Evolutionary conservation across 2,888 invertebrate genomes (phyloP), one percentile per base, ranked within the genome.

Genomic region (Villa cingulata): DNA sequence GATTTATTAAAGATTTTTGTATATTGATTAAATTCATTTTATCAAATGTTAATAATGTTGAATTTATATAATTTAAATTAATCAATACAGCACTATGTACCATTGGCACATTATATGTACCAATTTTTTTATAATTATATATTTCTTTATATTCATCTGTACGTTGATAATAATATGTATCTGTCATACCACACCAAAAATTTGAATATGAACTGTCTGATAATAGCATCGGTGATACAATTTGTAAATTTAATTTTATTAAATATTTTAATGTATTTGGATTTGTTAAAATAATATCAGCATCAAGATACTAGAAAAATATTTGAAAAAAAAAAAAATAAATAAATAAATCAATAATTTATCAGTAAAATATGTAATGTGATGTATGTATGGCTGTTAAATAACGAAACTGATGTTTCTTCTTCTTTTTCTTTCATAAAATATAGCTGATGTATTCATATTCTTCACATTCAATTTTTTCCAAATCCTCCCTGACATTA

Each of bases 141-240:
- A 95, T 87, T 2, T 81, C 79, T 57, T 83, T 78, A 63, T 96
- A 97, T 40, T 86, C 81, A 6, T 86, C 83, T 0, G 90, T 87
- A 58, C 94, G 74, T 54, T 76, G 68, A 62, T 90, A 90, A 63
- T 94, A 86, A 62, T 84, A 91, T 51, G 84, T 76, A 1, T 78
- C 73, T 0, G 85, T 80, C 87, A 96, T 92, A 4, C 86, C 95
- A 57, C 86, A 86, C 96, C 96, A 97, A 68, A 90, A 97, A 67
- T 97, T 97, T 17, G 91, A 90, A 66, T 95, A 96, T 36, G 86
- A 67, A 15, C 87, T 86, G 50, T 89, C 86, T 0, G 92, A 87
- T 46, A 80, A 73, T 29, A 96, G 70, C 82, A 95, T 81, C 1
- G 96, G 95, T 1, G 91, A 83, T 4, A 83, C 78, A 12, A 92